Evolutionary conservation across 2,113 vertebrate genomes (phyloP).

Genomic region (Colaptes auratus): DNA sequence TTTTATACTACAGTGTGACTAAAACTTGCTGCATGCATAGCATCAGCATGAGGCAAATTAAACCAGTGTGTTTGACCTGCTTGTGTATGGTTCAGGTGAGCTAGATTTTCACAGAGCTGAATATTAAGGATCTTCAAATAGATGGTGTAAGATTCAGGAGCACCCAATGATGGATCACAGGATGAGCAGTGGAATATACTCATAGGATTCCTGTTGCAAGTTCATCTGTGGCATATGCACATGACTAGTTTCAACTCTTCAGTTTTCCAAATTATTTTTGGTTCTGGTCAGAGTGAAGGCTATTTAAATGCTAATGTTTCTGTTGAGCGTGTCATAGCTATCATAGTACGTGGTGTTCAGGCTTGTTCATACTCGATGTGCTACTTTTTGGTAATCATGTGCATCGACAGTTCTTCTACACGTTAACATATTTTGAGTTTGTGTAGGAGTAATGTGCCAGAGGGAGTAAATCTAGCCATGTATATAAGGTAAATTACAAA

Average conservation of each 20-base stretch:
- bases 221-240: background rate
- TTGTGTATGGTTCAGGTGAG: background rate
- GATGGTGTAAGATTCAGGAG: background rate
- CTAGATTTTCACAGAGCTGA: background rate
- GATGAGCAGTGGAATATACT: background rate
- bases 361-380: conserved; percentile 47
- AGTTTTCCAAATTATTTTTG: conserved; percentile 18
- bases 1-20: background rate
- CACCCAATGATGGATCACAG: background rate
- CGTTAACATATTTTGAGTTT: conserved; percentile 53
- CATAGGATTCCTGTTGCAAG: background rate
- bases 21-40: background rate
- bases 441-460: conserved; percentile 59
- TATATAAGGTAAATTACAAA: conserved; percentile 59
- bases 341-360: conserved; percentile 54
- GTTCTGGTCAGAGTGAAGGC: conserved; percentile 7
- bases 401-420: conserved; percentile 62
- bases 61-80: background rate
- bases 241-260: background rate
- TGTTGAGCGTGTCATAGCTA: background rate
- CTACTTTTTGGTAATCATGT: conserved; percentile 49
- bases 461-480: conserved; percentile 56
- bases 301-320: conserved; percentile 28
- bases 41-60: background rate
- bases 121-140: background rate